A percentile compares a stretch with the other conserved stretches of the same genome.
Evolutionary conservation across 2,888 invertebrate species (phyloP).

Genomic region (Perithous albicinctus): DNA sequence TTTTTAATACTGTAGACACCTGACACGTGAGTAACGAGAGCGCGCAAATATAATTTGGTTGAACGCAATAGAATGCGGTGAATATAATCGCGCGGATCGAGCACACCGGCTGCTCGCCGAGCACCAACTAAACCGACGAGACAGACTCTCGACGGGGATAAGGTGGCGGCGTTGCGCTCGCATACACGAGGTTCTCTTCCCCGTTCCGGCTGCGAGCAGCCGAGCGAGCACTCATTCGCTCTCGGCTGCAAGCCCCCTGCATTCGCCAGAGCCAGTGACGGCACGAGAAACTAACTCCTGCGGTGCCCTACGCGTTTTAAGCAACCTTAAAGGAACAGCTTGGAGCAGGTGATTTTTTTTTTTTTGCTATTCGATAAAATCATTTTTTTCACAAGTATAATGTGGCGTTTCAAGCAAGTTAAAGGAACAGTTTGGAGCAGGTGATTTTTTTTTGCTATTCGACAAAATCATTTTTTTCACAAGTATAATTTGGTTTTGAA

Average conservation of each 20-base stretch:
- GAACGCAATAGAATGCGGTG: neutral
- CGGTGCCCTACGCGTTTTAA: neutral
- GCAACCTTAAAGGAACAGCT: neutral
- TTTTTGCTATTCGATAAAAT: neutral
- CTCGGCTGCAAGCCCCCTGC: conserved; percentile 21
- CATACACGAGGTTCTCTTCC: conserved; percentile 67
- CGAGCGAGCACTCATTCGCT: conserved; percentile 58
- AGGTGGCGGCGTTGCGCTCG: conserved; percentile 50
- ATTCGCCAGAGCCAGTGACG: conserved; percentile 31
- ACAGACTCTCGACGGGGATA: conserved; percentile 72
- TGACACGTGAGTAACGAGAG: neutral
- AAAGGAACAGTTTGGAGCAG: neutral
- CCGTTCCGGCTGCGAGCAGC: conserved; percentile 66
- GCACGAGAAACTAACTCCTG: conserved; percentile 1
- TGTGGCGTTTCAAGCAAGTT: neutral
- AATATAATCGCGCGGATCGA: conserved; percentile 62
- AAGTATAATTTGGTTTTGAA: neutral
- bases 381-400: neutral
- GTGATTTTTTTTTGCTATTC: neutral
- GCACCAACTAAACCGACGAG: conserved; percentile 78
- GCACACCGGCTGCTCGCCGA: conserved; percentile 80
- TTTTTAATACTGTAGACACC: neutral
- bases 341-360: neutral
- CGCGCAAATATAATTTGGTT: neutral
- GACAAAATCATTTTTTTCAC: neutral